Conservation (phyloP, 2,888 invertebrate species). For the Scaptomyza cyrtandrae region DNA sequence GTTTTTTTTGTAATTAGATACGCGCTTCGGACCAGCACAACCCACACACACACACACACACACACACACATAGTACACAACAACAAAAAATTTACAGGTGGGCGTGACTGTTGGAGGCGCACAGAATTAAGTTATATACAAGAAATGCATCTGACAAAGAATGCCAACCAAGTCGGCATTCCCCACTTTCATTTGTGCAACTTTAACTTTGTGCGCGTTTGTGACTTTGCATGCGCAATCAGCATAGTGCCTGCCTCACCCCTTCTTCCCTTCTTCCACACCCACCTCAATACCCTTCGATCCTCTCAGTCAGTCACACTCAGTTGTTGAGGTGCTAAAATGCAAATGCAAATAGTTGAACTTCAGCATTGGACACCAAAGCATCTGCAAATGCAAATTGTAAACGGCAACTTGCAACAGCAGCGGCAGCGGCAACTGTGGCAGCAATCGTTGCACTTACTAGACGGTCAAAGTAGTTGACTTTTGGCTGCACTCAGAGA, state of each 20-base stretch:
- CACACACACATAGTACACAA: slow-evolving; percentile 6
- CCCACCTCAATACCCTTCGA: slow-evolving; percentile 1
- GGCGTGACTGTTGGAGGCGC: slow-evolving; percentile 67
- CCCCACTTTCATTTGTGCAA: slow-evolving; percentile 56
- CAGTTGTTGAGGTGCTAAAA: slow-evolving; percentile 72
- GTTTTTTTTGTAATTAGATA: slow-evolving; percentile 74
- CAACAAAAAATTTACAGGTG: slow-evolving; percentile 40
- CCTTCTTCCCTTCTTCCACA: neutral
- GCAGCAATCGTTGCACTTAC: slow-evolving; percentile 26
- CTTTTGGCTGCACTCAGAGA: slow-evolving; percentile 32
- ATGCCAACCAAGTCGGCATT: slow-evolving; percentile 35
- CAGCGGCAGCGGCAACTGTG: slow-evolving; percentile 41
- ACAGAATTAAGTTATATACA: slow-evolving; percentile 74
- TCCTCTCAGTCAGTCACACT: slow-evolving; percentile 12
- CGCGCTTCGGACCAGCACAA: slow-evolving; percentile 62
- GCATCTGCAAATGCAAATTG: slow-evolving; percentile 33
- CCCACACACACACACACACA: slow-evolving; percentile 62
- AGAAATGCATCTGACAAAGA: slow-evolving; percentile 39
- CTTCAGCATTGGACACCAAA: slow-evolving; percentile 46
- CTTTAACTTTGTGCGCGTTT: slow-evolving; percentile 52
- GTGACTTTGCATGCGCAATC: slow-evolving; percentile 79
- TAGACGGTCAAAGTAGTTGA: slow-evolving; percentile 65
- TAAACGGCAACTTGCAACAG: slow-evolving; percentile 21
- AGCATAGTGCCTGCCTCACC: slow-evolving; percentile 64
- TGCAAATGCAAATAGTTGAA: slow-evolving; percentile 76